Percentiles rank a stretch among this genome's conserved stretches.
Evolutionary conservation across 2,797 vertebrate genomes (phyloP).

Genomic region (Acomys russatus): DNA sequence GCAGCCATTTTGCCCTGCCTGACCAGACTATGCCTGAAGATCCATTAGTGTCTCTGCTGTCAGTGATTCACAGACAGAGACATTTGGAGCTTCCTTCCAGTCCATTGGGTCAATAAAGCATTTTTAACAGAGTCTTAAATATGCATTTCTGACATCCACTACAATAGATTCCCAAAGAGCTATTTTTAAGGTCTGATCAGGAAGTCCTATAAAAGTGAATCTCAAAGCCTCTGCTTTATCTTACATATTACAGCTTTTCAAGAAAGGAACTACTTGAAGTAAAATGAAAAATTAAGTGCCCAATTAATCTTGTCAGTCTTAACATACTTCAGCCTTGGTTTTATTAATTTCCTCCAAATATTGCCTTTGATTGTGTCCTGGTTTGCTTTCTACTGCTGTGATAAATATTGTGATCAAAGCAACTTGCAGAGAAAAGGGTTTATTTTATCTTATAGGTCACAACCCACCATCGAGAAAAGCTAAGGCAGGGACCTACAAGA

Average conservation of each 20-base stretch:
- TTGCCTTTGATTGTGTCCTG: not conserved
- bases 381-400: too few relatives aligned
- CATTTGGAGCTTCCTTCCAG: constrained; percentile 75
- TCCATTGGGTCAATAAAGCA: constrained; percentile 79
- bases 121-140: constrained; percentile 82
- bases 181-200: constrained; percentile 69
- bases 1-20: constrained; percentile 71
- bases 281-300: constrained; percentile 2
- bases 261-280: constrained; percentile 9
- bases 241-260: constrained; percentile 60
- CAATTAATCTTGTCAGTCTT: not conserved
- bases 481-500: not conserved
- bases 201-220: constrained; percentile 53
- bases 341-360: constrained; percentile 54
- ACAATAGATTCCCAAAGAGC: constrained; percentile 65
- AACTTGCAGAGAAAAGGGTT: not conserved
- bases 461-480: not conserved
- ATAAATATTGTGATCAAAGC: not conserved
- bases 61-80: constrained; percentile 78
- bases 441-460: not conserved
- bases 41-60: constrained; percentile 76
- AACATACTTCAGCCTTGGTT: not conserved
- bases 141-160: constrained; percentile 74
- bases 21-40: constrained; percentile 78
- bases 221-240: constrained; percentile 53